These are phyloP conservation scores for Hetaerina titia DNA, from an alignment of 2,888 invertebrate species.

Conservation along the genomic window DNA sequence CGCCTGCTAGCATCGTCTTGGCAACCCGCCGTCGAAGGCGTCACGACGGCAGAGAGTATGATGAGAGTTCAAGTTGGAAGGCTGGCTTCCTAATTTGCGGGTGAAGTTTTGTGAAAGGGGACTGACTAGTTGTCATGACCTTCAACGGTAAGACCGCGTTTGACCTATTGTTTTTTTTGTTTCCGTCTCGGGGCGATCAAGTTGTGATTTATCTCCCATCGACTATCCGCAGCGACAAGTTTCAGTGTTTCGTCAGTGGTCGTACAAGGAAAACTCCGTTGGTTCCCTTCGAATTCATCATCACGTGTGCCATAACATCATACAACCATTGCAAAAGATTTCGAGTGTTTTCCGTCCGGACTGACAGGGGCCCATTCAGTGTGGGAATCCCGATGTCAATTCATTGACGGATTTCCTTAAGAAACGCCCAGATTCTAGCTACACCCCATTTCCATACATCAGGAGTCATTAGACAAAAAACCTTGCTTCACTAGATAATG, in stretches of 20 bases:
- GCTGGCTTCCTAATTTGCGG: background rate
- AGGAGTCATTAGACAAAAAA: background rate
- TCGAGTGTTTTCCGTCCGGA: background rate
- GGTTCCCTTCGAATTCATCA: background rate
- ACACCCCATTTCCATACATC: background rate
- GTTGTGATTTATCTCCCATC: background rate
- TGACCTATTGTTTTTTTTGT: background rate
- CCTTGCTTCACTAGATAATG: background rate
- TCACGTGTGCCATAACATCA: background rate
- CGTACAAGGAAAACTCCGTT: background rate
- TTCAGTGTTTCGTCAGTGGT: background rate
- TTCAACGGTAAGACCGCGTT: background rate
- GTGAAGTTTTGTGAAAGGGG: background rate
- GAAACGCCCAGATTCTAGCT: background rate
- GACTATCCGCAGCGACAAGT: background rate
- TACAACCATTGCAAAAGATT: background rate
- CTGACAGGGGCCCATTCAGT: background rate
- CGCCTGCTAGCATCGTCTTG: constrained; percentile 10
- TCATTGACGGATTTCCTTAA: too few species aligned
- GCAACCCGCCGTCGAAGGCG: constrained; percentile 1
- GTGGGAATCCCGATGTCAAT: background rate
- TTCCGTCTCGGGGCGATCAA: background rate
- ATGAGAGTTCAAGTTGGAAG: constrained; percentile 14
- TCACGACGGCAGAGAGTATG: background rate
- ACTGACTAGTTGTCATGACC: background rate